Percentiles rank a stretch among this genome's conserved stretches.
phyloP scores from a whole-genome alignment of 2,888 invertebrate genomes.

The Dusona sp. region DNA sequence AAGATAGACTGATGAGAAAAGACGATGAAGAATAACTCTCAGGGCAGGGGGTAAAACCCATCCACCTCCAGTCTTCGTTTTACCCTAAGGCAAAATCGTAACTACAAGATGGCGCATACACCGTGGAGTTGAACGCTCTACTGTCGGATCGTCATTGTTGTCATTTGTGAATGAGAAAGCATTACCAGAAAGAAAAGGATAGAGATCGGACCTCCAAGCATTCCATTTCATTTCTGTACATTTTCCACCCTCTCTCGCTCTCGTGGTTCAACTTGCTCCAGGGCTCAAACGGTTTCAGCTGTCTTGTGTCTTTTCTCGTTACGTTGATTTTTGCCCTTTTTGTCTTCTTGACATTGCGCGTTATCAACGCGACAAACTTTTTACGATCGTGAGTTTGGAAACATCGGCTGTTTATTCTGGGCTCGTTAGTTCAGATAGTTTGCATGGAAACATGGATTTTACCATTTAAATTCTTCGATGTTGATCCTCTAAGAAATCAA shows the following conservation, averaged over 20 bases:
- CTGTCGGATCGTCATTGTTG: conserved; percentile 78
- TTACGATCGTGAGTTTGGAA: not conserved
- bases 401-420: not conserved
- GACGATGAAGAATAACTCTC: conserved; percentile 74
- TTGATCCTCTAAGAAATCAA: not conserved
- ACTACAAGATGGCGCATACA: conserved; percentile 58
- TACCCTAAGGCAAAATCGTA: conserved; percentile 63
- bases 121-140: conserved; percentile 67
- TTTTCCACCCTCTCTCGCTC: conserved; percentile 37
- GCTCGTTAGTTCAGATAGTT: not conserved
- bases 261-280: conserved; percentile 65
- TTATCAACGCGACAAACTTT: conserved; percentile 42
- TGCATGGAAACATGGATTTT: not conserved
- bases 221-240: conserved; percentile 69
- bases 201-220: conserved; percentile 65
- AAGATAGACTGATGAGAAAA: conserved; percentile 70
- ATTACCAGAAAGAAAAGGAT: conserved; percentile 48
- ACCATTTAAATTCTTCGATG: not conserved
- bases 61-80: conserved; percentile 79
- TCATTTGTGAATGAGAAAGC: conserved; percentile 71
- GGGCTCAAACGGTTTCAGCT: conserved; percentile 66
- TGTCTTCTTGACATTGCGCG: conserved; percentile 22
- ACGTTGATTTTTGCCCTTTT: conserved; percentile 47
- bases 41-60: conserved; percentile 80
- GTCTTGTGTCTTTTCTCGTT: conserved; percentile 64